A percentile compares a stretch with the other conserved stretches of the same genome.
Conservation (phyloP, 2,797 vertebrate genomes). For the Acrossocheilus fasciatus region DNA sequence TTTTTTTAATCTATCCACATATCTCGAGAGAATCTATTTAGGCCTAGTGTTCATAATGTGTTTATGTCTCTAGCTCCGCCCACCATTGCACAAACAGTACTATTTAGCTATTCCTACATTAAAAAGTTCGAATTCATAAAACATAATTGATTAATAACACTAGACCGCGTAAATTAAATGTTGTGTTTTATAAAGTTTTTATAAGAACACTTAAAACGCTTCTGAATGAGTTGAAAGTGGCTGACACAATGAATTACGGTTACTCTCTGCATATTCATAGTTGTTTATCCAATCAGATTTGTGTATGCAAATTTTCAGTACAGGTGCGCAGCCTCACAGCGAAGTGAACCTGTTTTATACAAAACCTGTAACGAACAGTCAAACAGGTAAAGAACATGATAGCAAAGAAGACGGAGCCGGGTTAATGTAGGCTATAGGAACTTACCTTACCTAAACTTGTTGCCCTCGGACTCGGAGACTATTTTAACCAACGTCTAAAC, state of each 20-base stretch:
- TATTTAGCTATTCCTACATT: background rate
- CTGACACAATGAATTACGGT: background rate
- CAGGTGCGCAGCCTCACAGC: slow-evolving; percentile 41
- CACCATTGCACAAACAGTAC: background rate
- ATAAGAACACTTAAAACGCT: too few relatives aligned
- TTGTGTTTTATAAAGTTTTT: background rate
- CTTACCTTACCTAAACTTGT: background rate
- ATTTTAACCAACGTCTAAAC: background rate
- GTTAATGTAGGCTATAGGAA: background rate
- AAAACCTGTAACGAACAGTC: background rate
- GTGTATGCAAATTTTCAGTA: slow-evolving; percentile 39
- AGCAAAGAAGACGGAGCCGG: background rate
- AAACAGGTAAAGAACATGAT: background rate
- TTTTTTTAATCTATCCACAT: background rate
- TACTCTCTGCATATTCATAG: background rate
- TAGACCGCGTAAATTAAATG: background rate
- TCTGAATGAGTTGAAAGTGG: background rate
- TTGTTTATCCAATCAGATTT: slow-evolving; percentile 45
- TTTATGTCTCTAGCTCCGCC: background rate
- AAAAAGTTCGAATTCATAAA: background rate
- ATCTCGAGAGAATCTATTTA: background rate
- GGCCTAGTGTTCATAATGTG: background rate
- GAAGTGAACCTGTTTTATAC: background rate
- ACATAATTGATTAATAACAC: background rate
- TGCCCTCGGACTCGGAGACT: background rate